phyloP scores from a whole-genome alignment of 2,113 vertebrate genomes.

The Pogona vitticeps region DNA sequence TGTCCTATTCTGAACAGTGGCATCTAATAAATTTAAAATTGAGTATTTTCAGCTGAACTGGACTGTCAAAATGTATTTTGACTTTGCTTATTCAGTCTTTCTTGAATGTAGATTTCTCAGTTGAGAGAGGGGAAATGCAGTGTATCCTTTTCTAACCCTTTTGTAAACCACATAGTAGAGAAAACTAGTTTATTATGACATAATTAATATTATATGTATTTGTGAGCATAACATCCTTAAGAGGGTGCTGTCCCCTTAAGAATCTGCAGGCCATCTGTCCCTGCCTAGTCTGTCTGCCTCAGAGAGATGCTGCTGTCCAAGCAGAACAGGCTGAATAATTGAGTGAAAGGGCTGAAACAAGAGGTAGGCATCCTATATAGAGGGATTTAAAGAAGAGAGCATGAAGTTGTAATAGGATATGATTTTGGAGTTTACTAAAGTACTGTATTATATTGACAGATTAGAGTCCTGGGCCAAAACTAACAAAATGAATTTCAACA shows the following conservation, averaged over 20 bases:
- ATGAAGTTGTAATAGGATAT: not conserved
- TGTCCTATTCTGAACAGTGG: not conserved
- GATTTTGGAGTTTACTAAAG: not conserved
- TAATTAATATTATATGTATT: not conserved
- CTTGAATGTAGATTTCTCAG: not conserved
- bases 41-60: not conserved
- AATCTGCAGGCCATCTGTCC: not conserved
- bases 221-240: not conserved
- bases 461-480: too few relatives aligned
- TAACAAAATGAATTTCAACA: too few relatives aligned
- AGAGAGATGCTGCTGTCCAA: not conserved
- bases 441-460: too few relatives aligned
- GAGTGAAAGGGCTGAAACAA: not conserved
- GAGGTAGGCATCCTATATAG: not conserved
- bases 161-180: not conserved
- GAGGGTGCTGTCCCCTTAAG: slow-evolving; percentile 11
- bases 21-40: not conserved
- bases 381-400: not conserved
- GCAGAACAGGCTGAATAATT: not conserved
- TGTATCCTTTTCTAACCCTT: not conserved
- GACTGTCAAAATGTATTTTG: not conserved
- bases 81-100: not conserved
- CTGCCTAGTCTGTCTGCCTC: not conserved
- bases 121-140: not conserved
- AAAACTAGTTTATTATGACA: not conserved